These are phyloP conservation scores for Sardina pilchardus DNA, from an alignment of 2,113 vertebrate genomes.

Conservation along the genomic window DNA sequence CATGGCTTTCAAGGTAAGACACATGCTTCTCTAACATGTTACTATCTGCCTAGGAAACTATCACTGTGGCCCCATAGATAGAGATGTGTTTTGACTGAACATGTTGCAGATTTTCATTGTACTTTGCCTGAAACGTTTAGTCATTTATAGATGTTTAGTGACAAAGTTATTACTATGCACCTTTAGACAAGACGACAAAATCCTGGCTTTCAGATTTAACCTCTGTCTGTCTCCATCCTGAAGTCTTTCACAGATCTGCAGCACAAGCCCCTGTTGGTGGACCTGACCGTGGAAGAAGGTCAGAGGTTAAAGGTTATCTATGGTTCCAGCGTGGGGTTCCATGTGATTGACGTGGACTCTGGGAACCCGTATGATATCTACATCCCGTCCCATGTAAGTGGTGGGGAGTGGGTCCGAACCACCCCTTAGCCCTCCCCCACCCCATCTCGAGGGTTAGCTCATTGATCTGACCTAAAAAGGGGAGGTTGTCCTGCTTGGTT, in stretches of 20 bases:
- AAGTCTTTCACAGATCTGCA: slow-evolving; percentile 99
- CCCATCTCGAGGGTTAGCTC: background rate
- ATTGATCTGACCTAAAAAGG: background rate
- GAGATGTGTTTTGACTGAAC: background rate
- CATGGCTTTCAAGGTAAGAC: slow-evolving; percentile 97
- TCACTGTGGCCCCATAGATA: background rate
- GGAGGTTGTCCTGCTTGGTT: background rate
- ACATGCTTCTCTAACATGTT: background rate
- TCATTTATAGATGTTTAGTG: background rate
- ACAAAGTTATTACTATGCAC: no score
- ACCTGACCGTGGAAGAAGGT: slow-evolving; percentile 97
- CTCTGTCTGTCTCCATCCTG: slow-evolving; percentile 51
- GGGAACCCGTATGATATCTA: slow-evolving; percentile 99
- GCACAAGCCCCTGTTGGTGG: slow-evolving; percentile 93
- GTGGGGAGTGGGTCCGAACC: slow-evolving; percentile 25
- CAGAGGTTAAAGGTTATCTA: slow-evolving; percentile 99
- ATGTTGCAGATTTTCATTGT: background rate
- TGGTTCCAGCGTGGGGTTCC: slow-evolving; percentile 96
- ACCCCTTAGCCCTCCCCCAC: slow-evolving; percentile 23
- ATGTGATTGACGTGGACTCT: slow-evolving; percentile 98
- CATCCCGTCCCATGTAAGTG: slow-evolving; percentile 96
- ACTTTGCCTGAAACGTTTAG: background rate
- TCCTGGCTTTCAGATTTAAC: background rate
- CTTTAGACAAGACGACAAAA: background rate
- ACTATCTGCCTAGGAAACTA: background rate